A percentile compares a stretch with the other conserved stretches of the same genome.
Conservation (phyloP, 2,888 invertebrate genomes). For the Litoditis marina region DNA sequence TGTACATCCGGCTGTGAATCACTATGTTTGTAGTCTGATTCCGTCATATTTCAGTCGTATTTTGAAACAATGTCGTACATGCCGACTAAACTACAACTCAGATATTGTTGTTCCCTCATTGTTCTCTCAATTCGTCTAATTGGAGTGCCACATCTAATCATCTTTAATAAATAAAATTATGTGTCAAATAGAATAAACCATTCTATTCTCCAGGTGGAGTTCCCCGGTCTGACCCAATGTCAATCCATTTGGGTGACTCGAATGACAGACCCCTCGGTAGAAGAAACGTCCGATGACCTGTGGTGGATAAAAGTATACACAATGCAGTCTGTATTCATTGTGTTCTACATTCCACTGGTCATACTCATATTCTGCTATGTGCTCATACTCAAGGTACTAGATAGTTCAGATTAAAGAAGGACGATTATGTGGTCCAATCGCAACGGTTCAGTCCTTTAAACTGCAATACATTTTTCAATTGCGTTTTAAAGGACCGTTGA, state of each 20-base stretch:
- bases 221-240: conserved; percentile 36
- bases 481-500: no score
- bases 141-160: no score
- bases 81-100: no score
- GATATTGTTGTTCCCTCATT: no score
- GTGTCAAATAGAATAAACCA: neutral
- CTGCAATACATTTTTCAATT: no score
- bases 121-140: no score
- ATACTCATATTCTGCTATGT: conserved; percentile 46
- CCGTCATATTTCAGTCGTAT: neutral
- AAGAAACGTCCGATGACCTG: conserved; percentile 16
- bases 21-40: no score
- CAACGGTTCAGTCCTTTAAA: no score
- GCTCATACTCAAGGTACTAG: conserved; percentile 45
- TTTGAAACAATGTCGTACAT: no score
- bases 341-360: conserved; percentile 46
- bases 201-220: conserved; percentile 19
- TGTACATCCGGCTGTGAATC: no score
- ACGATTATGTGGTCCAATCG: no score
- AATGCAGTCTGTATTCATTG: conserved; percentile 29
- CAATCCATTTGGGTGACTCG: conserved; percentile 41
- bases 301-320: conserved; percentile 36
- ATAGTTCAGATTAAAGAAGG: no score
- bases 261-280: conserved; percentile 11
- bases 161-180: neutral